Conservation (phyloP, 1,140 invertebrate species). For the Drosophila leontia region DNA sequence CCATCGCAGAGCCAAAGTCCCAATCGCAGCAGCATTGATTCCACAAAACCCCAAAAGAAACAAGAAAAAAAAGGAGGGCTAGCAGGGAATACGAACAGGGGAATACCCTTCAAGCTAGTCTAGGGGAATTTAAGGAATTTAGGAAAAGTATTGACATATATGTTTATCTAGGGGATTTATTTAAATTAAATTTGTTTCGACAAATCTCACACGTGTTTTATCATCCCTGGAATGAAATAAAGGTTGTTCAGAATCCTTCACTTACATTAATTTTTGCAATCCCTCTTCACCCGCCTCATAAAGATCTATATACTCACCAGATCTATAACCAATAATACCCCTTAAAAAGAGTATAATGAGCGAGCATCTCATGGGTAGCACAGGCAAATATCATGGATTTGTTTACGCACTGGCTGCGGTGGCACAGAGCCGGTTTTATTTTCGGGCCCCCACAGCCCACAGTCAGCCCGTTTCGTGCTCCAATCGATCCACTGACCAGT, state of each 20-base stretch:
- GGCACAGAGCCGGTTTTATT: slow-evolving; percentile 63
- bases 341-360: slow-evolving; percentile 21
- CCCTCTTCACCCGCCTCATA: background rate
- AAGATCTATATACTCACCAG: background rate
- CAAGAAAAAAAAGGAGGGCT: slow-evolving; percentile 14
- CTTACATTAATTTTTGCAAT: too few species aligned
- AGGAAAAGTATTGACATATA: background rate
- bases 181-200: background rate
- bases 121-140: too few species aligned
- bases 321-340: background rate
- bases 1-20: slow-evolving; percentile 30
- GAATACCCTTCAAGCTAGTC: background rate
- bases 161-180: background rate
- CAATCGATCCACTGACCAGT: slow-evolving; percentile 48
- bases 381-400: slow-evolving; percentile 58
- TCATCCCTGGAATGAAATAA: too few species aligned
- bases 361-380: slow-evolving; percentile 40
- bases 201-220: too few species aligned
- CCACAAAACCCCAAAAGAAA: slow-evolving; percentile 48
- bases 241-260: background rate
- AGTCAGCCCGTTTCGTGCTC: slow-evolving; percentile 4
- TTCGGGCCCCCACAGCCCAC: slow-evolving; percentile 18
- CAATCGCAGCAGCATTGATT: slow-evolving; percentile 50
- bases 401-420: slow-evolving; percentile 57
- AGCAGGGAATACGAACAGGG: background rate